Evolutionary conservation across 1,140 invertebrate genomes (phyloP), one percentile per base, ranked within the genome.

Genomic region (Drosophila nigrodunni): DNA sequence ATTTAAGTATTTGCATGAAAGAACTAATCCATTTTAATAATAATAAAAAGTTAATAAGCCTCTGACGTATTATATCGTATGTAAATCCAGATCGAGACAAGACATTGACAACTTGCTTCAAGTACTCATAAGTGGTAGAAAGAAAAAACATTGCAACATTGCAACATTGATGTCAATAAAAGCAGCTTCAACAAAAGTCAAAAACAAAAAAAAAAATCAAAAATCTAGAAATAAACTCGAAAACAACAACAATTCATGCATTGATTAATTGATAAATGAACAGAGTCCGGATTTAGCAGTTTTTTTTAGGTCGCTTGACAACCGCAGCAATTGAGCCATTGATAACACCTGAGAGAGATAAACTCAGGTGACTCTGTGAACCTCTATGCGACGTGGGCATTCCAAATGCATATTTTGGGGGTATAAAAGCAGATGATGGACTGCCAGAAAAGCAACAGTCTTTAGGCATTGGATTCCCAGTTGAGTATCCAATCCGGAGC

Each of bases 391-490:
- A 15, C 55, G 39, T 58, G 37, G 43, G 7, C 7, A 41, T 0
- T 37, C 15, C 13, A 50, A 7, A 54, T 34, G 30, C 8, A 30
- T 11, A 35, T 52, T 52, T 55, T 30, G 18, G 25, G 21, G 77
- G 57, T 87, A 87, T 87, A 87, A 65, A 87, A 87, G 52, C 47
- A 10, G 7, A 21, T 10, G 30, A 2, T 8, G n/a, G 8, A n/a
- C 1, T 35, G 2, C 7, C 25, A 15, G 44, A 55, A 50, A 60
- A 71, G 41, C 77, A 91, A 90, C 90, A 91, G 90, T 90, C 90
- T 91, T 91, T 91, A 91, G 90, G 90, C 55, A 81, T 91, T 91
- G 82, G 85, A 83, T 75, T 21, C 69, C 70, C 52, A 62, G 41
- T 68, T 49, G 52, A 52, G 62, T 68, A 67, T 91, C 82, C 75